Base-by-base conservation (phyloP, 2,888 invertebrate species). In the Bhutanitis thaidina region DNA sequence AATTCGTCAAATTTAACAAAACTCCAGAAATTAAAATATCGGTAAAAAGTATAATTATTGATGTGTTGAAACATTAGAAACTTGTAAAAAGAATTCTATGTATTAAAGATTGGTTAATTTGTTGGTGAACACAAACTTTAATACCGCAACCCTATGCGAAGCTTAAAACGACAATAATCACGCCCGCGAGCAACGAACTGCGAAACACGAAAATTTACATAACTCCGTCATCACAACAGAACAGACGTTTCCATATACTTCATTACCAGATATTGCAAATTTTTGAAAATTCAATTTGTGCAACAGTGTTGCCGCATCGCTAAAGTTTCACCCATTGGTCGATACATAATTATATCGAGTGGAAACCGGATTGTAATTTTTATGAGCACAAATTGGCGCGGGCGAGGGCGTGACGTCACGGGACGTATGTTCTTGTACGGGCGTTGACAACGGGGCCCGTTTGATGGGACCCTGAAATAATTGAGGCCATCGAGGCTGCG, bases 301-400 rank as follows among this genome's bases (percentile, higher is more conserved):
- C 39, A 50, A 30, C 37, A 32, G 34, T 29, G 29, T 49, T 48
- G 49, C 45, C 14, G 52, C 48, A 43, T 46, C 43, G 54, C 1
- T 7, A 49, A 51, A 52, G 54, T 34, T 34, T n/a, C 57, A 49
- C 53, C 52, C 55, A 45, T 46, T 43, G 49, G 45, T 37, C 37
- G 49, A 34, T 49, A 20, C 32, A 54, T 64, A 67, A 73, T 72
- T 64, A 69, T 67, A 71, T 70, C 73, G 67, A 60, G 75, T 68
- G 58, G 49, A 55, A 60, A 73, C 73, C 62, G 73, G 77, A 70
- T 72, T 65, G 63, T 67, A 68, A 71, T 72, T 72, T 74, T 75
- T 70, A 74, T 72, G 68, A 77, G 71, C 62, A 62, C 57, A 63
- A 74, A 74, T 74, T 77, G 72, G 69, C 65, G 63, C 66, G 53